Evolutionary conservation across 2,113 vertebrate species (phyloP), one percentile per base, ranked within the genome.

Genomic region (Heloderma charlesbogerti): DNA sequence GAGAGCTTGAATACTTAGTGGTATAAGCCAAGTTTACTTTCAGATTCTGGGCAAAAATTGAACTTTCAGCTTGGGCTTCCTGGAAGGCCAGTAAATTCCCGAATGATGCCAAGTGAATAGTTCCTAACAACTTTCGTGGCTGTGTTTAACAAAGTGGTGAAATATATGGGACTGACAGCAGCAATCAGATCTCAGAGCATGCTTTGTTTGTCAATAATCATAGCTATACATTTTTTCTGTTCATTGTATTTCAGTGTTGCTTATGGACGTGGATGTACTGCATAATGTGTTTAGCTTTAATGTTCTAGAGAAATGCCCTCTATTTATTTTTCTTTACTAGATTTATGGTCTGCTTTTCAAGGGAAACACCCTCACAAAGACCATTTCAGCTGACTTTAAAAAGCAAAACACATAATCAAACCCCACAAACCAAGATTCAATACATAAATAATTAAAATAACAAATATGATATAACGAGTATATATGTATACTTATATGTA

Each of bases 241-340:
- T 15, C 48, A 15, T 54, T 78, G 0, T 63, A 91, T 90, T 89
- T 45, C 79, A 63, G 15, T 83, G 27, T 71, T 71, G 54, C 22
- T 85, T 79, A 6, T 29, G 54, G 29, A 3, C 20, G 15, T 0
- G 0, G 84, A 88, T 82, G 0, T 88, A 31, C 18, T 40, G n/a
- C 6, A 25, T 86, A 7, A 37, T 86, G 37, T 37, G n/a, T 57
- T 72, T 25, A 75, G 12, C 15, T 87, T 5, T 40, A 54, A 57
- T 29, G 20, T 57, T 74, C 48, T 87, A 74, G 48, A 74, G 29
- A n/a, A 84, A 74, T 37, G 34, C 37, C 48, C 12, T 37, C 20
- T 74, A 60, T 74, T 74, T 13, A 54, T 57, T 63, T 20, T 63
- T 63, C 10, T 63, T 63, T 63, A 63, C 20, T 63, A 3, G 60